These are phyloP conservation scores for Xanthorhoe spadicearia DNA, from an alignment of 2,888 invertebrate genomes.

Conservation along the genomic window DNA sequence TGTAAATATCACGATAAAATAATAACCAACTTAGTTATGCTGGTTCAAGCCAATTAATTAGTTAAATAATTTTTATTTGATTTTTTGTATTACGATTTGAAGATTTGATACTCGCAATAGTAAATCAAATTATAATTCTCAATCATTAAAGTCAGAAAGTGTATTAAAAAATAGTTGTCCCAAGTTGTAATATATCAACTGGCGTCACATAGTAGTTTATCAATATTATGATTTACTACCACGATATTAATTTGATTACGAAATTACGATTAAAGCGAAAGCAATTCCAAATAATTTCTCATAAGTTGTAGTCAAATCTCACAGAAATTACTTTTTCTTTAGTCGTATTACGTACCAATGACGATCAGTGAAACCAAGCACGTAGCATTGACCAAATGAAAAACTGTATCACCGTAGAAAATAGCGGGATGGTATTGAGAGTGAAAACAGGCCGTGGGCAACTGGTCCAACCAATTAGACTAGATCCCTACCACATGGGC, in stretches of 20 bases:
- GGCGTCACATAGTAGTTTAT: background rate
- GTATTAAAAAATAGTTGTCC: background rate
- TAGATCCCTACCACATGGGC: conserved; percentile 49
- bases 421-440: conserved; percentile 76
- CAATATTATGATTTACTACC: background rate
- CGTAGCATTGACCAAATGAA: conserved; percentile 64
- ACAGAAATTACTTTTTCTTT: background rate
- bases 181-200: background rate
- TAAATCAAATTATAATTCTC: background rate
- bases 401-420: conserved; percentile 78
- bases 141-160: background rate
- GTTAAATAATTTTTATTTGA: background rate
- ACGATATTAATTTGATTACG: background rate
- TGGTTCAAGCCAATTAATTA: background rate
- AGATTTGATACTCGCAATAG: background rate
- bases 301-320: background rate
- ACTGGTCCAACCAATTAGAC: conserved; percentile 54
- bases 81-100: background rate
- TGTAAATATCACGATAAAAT: conserved; percentile 6
- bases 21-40: background rate
- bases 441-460: conserved; percentile 71
- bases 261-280: background rate
- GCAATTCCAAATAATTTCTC: background rate
- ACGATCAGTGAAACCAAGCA: conserved; percentile 70
- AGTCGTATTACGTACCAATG: conserved; percentile 29